Conservation (phyloP, 2,888 invertebrate genomes). For the Nomada fucata region DNA sequence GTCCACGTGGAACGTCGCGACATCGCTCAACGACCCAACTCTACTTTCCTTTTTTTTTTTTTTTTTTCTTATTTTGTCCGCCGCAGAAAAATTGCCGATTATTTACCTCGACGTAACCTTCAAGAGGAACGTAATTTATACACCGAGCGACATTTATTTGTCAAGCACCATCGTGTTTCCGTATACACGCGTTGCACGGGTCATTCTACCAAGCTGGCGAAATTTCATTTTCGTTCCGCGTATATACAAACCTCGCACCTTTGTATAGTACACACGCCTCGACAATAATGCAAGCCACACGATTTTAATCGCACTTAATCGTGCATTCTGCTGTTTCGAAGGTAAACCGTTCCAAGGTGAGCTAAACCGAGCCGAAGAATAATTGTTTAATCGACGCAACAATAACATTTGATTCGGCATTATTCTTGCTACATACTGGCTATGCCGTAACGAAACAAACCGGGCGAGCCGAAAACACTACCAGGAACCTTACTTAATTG, state of each 20-base stretch:
- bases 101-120: background rate
- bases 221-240: constrained; percentile 18
- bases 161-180: constrained; percentile 5
- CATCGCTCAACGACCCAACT: background rate
- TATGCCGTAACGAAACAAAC: constrained; percentile 19
- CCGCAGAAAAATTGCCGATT: background rate
- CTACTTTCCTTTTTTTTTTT: background rate
- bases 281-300: constrained; percentile 32
- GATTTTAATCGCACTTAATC: constrained; percentile 48
- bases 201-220: constrained; percentile 19
- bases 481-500: constrained; percentile 42
- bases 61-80: background rate
- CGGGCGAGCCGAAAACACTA: background rate
- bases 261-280: constrained; percentile 13
- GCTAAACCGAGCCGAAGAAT: constrained; percentile 61
- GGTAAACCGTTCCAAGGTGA: constrained; percentile 72
- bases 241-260: constrained; percentile 31
- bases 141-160: constrained; percentile 3
- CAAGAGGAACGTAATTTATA: constrained; percentile 23
- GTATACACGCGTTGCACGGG: background rate
- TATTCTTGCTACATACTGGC: constrained; percentile 52
- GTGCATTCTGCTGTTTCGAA: constrained; percentile 64
- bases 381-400: constrained; percentile 73
- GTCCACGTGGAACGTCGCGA: constrained; percentile 13
- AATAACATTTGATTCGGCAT: constrained; percentile 74